A percentile compares a stretch with the other conserved stretches of the same genome.
phyloP scores from a whole-genome alignment of 2,888 invertebrate genomes.

The Agriotes lineatus region DNA sequence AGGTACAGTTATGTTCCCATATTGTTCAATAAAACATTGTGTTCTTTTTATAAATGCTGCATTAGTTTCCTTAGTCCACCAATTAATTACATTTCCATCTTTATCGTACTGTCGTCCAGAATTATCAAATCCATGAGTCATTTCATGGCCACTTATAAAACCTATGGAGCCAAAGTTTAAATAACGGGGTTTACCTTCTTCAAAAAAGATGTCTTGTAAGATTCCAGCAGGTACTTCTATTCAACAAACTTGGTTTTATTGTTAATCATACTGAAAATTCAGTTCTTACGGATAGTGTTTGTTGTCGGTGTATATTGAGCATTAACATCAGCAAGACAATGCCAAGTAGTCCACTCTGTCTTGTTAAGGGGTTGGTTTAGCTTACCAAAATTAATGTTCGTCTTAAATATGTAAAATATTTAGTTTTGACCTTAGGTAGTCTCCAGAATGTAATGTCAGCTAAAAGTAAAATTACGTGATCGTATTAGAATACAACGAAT shows the following conservation, averaged over 20 bases:
- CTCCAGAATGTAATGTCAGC: slow-evolving; percentile 63
- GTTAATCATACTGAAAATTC: too few relatives aligned
- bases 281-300: slow-evolving; percentile 70
- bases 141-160: slow-evolving; percentile 88
- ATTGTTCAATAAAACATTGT: slow-evolving; percentile 35
- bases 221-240: slow-evolving; percentile 91
- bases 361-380: slow-evolving; percentile 68
- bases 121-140: slow-evolving; percentile 84
- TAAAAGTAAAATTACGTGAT: slow-evolving; percentile 48
- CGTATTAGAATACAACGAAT: too few relatives aligned
- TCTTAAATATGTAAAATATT: slow-evolving; percentile 67
- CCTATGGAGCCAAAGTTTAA: slow-evolving; percentile 90
- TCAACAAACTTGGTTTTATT: too few relatives aligned
- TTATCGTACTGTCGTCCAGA: slow-evolving; percentile 31
- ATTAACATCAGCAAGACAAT: slow-evolving; percentile 68
- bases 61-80: slow-evolving; percentile 32
- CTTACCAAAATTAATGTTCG: slow-evolving; percentile 58
- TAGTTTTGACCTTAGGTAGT: slow-evolving; percentile 66
- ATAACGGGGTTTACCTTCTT: slow-evolving; percentile 84
- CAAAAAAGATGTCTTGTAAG: slow-evolving; percentile 86
- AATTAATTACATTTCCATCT: slow-evolving; percentile 34
- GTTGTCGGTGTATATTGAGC: slow-evolving; percentile 69
- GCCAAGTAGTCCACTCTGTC: slow-evolving; percentile 69
- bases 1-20: slow-evolving; percentile 2
- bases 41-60: slow-evolving; percentile 6